Evolutionary conservation across 2,888 invertebrate species (phyloP).

Genomic region (Bombylius major): DNA sequence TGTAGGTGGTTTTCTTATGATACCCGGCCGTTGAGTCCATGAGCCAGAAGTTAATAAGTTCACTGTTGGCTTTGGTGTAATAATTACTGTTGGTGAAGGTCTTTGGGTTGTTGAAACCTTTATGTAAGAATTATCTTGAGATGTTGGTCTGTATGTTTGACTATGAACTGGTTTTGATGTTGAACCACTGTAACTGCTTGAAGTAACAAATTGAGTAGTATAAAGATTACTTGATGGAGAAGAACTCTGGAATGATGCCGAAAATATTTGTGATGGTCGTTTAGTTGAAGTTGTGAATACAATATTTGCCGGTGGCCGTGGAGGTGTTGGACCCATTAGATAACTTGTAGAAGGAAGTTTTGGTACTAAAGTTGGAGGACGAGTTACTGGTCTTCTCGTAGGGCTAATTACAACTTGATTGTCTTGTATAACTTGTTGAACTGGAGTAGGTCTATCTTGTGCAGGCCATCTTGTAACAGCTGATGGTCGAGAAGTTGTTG

Average conservation of each 20-base stretch:
- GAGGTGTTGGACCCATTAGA: constrained; percentile 39
- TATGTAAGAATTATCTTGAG: neutral
- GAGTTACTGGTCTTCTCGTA: constrained; percentile 8
- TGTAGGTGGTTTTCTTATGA: constrained; percentile 12
- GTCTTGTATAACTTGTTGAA: constrained; percentile 14
- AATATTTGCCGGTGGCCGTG: constrained; percentile 31
- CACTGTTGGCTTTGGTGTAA: constrained; percentile 53
- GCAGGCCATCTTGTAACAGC: neutral
- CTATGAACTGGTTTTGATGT: constrained; percentile 27
- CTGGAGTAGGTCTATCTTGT: constrained; percentile 31
- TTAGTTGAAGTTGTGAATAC: neutral
- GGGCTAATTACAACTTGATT: constrained; percentile 9
- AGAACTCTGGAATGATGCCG: constrained; percentile 39
- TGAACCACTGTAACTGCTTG: constrained; percentile 13
- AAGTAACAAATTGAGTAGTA: constrained; percentile 17
- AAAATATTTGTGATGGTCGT: constrained; percentile 14
- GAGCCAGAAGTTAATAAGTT: constrained; percentile 24
- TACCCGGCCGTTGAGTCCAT: constrained; percentile 18
- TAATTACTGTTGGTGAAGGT: constrained; percentile 50
- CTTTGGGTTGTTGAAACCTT: constrained; percentile 36
- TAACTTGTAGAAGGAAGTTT: constrained; percentile 39
- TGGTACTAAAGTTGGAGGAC: constrained; percentile 8
- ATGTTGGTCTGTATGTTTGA: constrained; percentile 28
- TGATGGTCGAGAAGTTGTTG: neutral
- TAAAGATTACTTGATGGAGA: constrained; percentile 40